A percentile compares a stretch with the other conserved stretches of the same genome.
Conservation (phyloP, 2,797 vertebrate species). For the Hypotaenidia philippensis region DNA sequence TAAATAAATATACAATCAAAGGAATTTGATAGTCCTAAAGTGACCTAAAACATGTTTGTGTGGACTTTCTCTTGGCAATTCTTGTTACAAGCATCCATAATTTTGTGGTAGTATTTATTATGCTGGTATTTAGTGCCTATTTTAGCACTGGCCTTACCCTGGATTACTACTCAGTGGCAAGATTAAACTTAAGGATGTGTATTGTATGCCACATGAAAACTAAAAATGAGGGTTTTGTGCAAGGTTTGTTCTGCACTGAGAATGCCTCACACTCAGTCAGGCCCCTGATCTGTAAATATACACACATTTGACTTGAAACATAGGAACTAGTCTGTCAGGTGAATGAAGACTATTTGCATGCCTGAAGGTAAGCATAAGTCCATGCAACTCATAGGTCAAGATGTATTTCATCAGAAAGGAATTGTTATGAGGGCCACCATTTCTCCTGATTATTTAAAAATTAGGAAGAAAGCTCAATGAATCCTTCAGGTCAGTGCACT, state of each 20-base stretch:
- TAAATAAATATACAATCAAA: not conserved
- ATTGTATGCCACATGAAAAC: not conserved
- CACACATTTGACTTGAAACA: not conserved
- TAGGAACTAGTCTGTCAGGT: not conserved
- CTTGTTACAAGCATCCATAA: not conserved
- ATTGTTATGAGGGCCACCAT: not conserved
- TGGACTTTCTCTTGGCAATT: not conserved
- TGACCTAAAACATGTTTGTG: not conserved
- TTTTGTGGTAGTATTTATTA: not conserved
- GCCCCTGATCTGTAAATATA: not conserved
- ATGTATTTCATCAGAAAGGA: not conserved
- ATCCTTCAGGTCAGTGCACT: not conserved
- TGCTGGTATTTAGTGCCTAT: not conserved
- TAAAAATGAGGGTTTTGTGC: not conserved
- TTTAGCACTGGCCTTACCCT: not conserved
- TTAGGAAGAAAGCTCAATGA: not conserved
- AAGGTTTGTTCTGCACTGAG: not conserved
- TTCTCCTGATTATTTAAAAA: not conserved
- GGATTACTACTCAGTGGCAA: not conserved
- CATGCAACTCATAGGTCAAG: not conserved
- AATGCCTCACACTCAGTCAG: not conserved
- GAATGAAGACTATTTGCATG: not conserved
- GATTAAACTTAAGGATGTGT: not conserved
- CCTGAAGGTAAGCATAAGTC: not conserved
- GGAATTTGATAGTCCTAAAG: not conserved